Evolutionary conservation across 2,888 invertebrate genomes (phyloP), one percentile per base, ranked within the genome.

Genomic region (Pinctada fucata): DNA sequence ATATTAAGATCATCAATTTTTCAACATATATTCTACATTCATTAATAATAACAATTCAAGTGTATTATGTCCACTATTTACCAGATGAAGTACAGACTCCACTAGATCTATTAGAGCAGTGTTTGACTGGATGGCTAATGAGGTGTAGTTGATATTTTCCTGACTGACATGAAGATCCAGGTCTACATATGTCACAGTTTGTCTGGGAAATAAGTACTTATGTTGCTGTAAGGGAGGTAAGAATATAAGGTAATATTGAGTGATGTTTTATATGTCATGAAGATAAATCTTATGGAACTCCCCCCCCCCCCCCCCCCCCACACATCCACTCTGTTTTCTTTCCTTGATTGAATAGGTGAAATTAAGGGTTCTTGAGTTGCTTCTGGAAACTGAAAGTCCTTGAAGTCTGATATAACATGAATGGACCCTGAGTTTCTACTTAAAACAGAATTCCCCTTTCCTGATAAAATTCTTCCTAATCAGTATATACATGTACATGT

Each of bases 161-260:
- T 80, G n/a, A 82, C 83, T 4, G 75, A 10, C 48, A 76, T 75
- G 51, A 79, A 84, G 81, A 70, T 83, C 84, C 74, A 87, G 79
- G 73, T 87, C 85, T 76, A 86, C 79, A 70, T 85, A 85, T n/a
- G 84, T 77, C 67, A 86, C 81, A 47, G 84, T 82, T 63, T 84
- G 77, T 13, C 65, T 70, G 5, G 76, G 74, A 31, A 85, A 74
- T n/a, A 84, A 49, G 47, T 82, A 75, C 31, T 75, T 75, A 67
- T 82, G 80, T 8, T 58, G 67, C 87, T 87, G 79, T 8, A 70
- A 50, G 58, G 13, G 49, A 75, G 16, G 71, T 48, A 67, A 64
- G 13, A 6, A 63, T 3, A 79, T 64, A 31, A 31, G 31, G 31
- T 31, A 31, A 31, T 31, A 31, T 31, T 31, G 31, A 31, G n/a